Evolutionary conservation across 1,140 invertebrate genomes (phyloP).

Genomic region (Brachionus angularis): DNA sequence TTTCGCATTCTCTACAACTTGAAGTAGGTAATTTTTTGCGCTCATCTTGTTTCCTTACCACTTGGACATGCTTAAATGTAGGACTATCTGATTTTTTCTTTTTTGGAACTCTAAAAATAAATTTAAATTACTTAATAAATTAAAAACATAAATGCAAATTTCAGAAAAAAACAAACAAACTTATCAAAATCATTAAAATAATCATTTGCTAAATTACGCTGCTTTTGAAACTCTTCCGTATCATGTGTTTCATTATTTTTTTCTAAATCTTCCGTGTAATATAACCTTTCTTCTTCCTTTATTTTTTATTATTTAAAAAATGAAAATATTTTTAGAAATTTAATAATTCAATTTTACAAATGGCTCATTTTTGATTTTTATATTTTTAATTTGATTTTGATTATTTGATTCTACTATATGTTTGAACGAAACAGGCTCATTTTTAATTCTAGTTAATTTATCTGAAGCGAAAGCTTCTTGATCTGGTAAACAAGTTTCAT

Average conservation of each 20-base stretch:
- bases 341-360: too few relatives aligned
- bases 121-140: not conserved
- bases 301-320: too few relatives aligned
- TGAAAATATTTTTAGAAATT: too few relatives aligned
- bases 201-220: not conserved
- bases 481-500: conserved; percentile 33
- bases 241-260: not conserved
- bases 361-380: conserved; percentile 15
- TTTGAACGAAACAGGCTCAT: not conserved
- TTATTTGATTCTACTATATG: not conserved
- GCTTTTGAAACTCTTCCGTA: not conserved
- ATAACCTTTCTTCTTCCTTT: too few relatives aligned
- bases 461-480: conserved; percentile 10
- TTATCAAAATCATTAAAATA: conserved; percentile 30
- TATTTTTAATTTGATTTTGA: not conserved
- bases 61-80: conserved; percentile 46
- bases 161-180: too few relatives aligned
- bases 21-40: conserved; percentile 49
- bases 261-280: not conserved
- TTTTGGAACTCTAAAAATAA: conserved; percentile 37
- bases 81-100: not conserved
- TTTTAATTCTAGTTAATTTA: not conserved
- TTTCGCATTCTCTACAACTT: conserved; percentile 50
- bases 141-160: too few relatives aligned
- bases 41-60: conserved; percentile 51